Evolutionary conservation across 2,797 vertebrate species (phyloP).

Genomic region (Tokudaia tokunoshimensis): DNA sequence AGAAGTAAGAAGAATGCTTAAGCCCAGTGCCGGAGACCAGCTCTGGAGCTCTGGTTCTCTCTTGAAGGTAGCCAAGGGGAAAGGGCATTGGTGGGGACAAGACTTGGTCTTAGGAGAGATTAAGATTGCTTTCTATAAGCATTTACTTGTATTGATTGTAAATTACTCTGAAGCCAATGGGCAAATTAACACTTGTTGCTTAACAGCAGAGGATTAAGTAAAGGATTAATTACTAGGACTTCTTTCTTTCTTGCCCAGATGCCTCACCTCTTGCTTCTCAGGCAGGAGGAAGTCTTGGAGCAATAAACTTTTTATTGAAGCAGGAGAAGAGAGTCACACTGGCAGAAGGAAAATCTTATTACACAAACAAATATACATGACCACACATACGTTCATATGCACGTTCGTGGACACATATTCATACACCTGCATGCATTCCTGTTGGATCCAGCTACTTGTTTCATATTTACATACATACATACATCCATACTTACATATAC

Average conservation of each 20-base stretch:
- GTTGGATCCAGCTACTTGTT: not conserved
- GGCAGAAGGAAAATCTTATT: not conserved
- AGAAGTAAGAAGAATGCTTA: not conserved
- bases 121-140: not conserved
- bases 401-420: not conserved
- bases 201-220: not conserved
- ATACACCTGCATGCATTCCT: not conserved
- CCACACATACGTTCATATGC: not conserved
- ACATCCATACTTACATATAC: not conserved
- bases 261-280: not conserved
- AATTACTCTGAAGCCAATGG: not conserved
- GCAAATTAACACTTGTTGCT: not conserved
- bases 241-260: not conserved
- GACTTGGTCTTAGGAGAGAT: not conserved
- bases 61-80: not conserved
- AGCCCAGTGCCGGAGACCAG: not conserved
- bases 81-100: not conserved
- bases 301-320: not conserved
- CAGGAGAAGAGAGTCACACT: not conserved
- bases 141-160: not conserved
- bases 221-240: not conserved
- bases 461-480: not conserved
- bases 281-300: not conserved
- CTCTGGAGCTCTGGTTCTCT: not conserved
- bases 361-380: not conserved